Conservation (phyloP, 2,888 invertebrate genomes). For the Cantharis rustica region DNA sequence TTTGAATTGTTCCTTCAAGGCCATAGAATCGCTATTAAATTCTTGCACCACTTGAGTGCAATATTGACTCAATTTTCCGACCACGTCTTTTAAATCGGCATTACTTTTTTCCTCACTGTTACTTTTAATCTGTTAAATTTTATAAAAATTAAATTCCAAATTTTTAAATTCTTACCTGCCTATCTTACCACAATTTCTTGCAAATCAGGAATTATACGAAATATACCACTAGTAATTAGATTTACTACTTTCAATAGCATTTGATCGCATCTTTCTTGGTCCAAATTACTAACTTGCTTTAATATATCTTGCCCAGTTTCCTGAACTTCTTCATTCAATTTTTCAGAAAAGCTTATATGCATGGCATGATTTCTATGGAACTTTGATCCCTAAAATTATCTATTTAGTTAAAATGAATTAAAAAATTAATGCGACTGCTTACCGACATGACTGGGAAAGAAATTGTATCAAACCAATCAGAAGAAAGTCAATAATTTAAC, state of each 20-base stretch:
- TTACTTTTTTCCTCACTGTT: neutral
- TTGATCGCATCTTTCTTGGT: neutral
- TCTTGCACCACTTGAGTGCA: neutral
- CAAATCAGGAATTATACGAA: neutral
- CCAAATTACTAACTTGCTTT: neutral
- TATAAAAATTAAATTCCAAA: neutral
- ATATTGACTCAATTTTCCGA: neutral
- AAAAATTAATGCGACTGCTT: no score
- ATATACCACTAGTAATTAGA: neutral
- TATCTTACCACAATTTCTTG: neutral
- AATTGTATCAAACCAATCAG: no score
- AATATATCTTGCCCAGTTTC: neutral
- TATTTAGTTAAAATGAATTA: no score
- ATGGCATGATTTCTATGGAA: neutral
- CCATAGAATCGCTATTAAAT: neutral
- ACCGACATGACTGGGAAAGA: no score
- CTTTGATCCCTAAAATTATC: neutral
- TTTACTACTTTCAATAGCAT: neutral
- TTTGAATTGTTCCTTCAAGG: neutral
- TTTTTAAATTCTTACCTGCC: neutral
- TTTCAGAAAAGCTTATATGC: neutral
- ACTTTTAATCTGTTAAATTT: neutral
- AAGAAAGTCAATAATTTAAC: no score
- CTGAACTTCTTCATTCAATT: neutral
- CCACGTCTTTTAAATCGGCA: neutral